Evolutionary conservation across 1,140 invertebrate species (phyloP).

Genomic region (Mylabris phalerata): DNA sequence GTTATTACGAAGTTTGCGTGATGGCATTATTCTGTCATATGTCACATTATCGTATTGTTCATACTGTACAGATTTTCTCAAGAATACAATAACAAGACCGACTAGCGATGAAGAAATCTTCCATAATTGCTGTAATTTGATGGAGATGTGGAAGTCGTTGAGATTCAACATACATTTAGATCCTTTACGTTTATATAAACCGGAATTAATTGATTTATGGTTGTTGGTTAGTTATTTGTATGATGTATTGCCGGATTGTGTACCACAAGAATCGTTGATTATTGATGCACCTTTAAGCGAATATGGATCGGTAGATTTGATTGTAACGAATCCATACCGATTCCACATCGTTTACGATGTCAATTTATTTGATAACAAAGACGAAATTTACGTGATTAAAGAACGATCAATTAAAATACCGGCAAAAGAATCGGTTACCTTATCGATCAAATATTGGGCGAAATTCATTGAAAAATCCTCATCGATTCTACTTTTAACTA

Average conservation of each 20-base stretch:
- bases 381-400: slow-evolving; percentile 23
- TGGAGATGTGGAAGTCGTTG: slow-evolving; percentile 37
- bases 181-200: slow-evolving; percentile 33
- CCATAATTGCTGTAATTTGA: slow-evolving; percentile 39
- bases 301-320: not conserved
- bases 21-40: slow-evolving; percentile 37
- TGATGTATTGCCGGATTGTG: slow-evolving; percentile 33
- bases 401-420: slow-evolving; percentile 9
- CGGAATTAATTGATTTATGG: slow-evolving; percentile 39
- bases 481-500: too few species aligned
- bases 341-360: slow-evolving; percentile 14
- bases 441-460: not conserved
- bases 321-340: slow-evolving; percentile 14
- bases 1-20: slow-evolving; percentile 26
- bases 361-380: slow-evolving; percentile 22
- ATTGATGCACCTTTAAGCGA: slow-evolving; percentile 19
- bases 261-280: slow-evolving; percentile 24
- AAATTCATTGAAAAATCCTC: not conserved
- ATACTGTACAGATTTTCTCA: slow-evolving; percentile 35
- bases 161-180: slow-evolving; percentile 36
- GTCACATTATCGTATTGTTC: slow-evolving; percentile 39
- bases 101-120: slow-evolving; percentile 31
- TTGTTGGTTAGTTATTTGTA: slow-evolving; percentile 40
- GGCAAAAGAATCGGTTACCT: slow-evolving; percentile 1
- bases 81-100: slow-evolving; percentile 33